A percentile compares a stretch with the other conserved stretches of the same genome.
Conservation (phyloP, 2,113 vertebrate genomes). For the Phylloscopus trochilus region DNA sequence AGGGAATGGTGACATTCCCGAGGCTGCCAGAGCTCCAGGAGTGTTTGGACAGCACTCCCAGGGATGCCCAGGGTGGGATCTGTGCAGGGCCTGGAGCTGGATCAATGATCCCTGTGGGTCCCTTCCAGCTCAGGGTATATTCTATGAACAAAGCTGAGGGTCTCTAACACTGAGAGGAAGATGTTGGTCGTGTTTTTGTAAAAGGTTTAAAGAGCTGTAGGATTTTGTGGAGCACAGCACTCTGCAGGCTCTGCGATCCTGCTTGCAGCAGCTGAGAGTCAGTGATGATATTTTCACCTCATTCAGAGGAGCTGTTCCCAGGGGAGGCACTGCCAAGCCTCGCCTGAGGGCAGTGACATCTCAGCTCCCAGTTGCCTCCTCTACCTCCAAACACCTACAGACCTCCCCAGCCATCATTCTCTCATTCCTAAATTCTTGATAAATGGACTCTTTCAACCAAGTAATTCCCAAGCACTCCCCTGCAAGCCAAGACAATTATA, state of each 20-base stretch:
- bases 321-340: neutral
- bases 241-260: neutral
- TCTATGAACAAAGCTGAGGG: neutral
- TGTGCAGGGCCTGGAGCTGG: neutral
- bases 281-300: neutral
- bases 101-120: neutral
- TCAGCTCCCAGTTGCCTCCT: neutral
- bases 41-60: rapidly evolving
- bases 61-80: neutral
- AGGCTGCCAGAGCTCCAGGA: neutral
- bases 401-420: neutral
- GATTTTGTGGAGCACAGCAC: neutral
- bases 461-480: neutral
- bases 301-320: neutral
- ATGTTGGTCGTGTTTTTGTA: neutral
- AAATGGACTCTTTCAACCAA: neutral
- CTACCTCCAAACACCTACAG: neutral
- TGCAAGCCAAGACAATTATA: neutral
- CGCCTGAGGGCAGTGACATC: neutral
- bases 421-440: neutral
- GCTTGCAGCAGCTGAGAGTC: neutral
- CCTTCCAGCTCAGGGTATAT: neutral
- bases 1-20: rapidly evolving
- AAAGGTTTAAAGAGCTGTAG: neutral
- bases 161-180: neutral